Conservation (phyloP, 2,888 invertebrate genomes). For the Amphipoea oculea region DNA sequence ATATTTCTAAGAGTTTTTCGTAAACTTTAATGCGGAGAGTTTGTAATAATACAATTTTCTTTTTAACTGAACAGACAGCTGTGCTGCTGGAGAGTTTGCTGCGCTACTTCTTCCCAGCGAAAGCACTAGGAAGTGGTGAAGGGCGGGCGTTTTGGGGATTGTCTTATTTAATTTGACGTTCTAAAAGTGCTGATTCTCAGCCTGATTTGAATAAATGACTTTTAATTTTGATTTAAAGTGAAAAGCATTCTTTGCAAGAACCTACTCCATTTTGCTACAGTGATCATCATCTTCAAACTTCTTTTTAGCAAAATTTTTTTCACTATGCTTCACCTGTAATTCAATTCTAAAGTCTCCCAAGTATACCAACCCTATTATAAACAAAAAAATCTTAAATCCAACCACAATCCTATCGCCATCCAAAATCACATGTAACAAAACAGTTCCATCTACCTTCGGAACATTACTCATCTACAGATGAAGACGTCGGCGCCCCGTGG, state of each 20-base stretch:
- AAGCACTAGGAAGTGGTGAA: no score
- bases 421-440: slow-evolving; percentile 36
- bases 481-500: slow-evolving; percentile 86
- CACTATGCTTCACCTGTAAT: background rate
- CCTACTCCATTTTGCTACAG: no score
- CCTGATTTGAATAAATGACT: no score
- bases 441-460: slow-evolving; percentile 41
- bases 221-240: background rate
- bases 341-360: background rate
- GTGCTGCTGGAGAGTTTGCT: no score
- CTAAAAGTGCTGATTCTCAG: no score
- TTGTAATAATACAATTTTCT: background rate
- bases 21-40: background rate
- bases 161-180: no score
- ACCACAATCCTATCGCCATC: slow-evolving; percentile 31
- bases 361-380: background rate
- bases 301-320: no score
- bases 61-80: no score
- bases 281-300: no score
- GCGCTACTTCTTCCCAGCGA: no score
- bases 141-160: no score
- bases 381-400: slow-evolving; percentile 27
- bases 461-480: slow-evolving; percentile 75
- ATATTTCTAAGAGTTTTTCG: background rate
- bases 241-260: background rate